Base-by-base conservation (phyloP, 2,888 invertebrate species). In the Copidosoma aretas region DNA sequence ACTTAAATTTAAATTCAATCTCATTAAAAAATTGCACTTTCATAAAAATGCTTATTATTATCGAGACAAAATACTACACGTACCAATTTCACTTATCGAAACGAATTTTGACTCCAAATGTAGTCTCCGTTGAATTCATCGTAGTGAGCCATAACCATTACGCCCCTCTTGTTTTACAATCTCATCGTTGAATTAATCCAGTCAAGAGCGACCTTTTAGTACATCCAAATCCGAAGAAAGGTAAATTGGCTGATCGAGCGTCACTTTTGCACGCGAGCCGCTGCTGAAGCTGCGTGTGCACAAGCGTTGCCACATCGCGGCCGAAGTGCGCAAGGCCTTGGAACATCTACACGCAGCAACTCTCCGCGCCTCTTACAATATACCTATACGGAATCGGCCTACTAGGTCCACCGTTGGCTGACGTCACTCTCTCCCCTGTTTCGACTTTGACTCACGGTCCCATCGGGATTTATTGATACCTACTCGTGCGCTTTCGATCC, bases 341-440 rank as follows among this genome's bases (percentile, higher is more conserved):
- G 68, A 60, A 59, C 32, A 32, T 32, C 32, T 8, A 32, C 32
- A 32, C 32, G 32, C 58, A 62, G 57, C 57, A 61, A 19, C 58
- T 15, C 25, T 61, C 49, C 19, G 15, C 24, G 39, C 57, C 62
- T 61, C 65, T 67, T 65, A 67, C 52, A n/a, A 57, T 56, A 62
- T 63, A 70, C 70, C 60, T 70, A 70, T 70, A 71, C 68, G 71
- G 71, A 65, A 49, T 67, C 63, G 39, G 15, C 32, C 66, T 4
- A 39, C 41, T 15, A 24, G 24, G 41, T 19, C 14, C 49, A 41
- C n/a, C 65, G 68, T 67, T 65, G 67, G 65, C 68, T 65, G 51
- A 19, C 49, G 43, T 21, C 51, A 14, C 59, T 58, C 56, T 64
- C 65, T 46, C 43, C 43, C 12, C 32, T 32, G 3, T 12, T 3